Conservation (phyloP, 1,140 invertebrate species). For the Leptonema lineaticorne region DNA sequence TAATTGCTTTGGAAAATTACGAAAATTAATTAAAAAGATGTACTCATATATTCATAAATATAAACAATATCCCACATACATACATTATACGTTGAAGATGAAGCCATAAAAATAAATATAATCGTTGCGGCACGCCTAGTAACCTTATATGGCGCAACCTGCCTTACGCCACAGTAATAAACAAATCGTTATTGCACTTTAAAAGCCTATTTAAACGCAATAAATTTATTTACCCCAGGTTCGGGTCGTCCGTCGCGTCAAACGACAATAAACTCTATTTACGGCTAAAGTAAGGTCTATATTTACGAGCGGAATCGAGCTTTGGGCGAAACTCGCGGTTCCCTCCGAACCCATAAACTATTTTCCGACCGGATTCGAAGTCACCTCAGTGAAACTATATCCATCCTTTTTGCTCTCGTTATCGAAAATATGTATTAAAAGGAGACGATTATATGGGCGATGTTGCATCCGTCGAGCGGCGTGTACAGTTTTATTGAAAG, state of each 20-base stretch:
- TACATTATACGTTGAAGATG: too few species aligned
- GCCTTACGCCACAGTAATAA: constrained; percentile 43
- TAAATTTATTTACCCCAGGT: constrained; percentile 45
- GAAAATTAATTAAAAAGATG: too few species aligned
- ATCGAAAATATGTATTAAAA: background rate
- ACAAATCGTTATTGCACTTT: constrained; percentile 59
- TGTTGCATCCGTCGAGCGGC: background rate
- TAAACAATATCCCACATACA: too few species aligned
- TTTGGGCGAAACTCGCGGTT: constrained; percentile 3
- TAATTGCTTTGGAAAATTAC: too few species aligned
- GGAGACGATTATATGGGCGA: constrained; percentile 8
- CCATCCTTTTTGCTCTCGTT: constrained; percentile 25
- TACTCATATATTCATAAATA: too few species aligned
- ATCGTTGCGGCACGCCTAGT: constrained; percentile 34
- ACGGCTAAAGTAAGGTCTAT: constrained; percentile 39
- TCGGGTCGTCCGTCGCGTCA: constrained; percentile 16
- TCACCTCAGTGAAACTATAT: background rate
- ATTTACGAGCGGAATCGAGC: constrained; percentile 35
- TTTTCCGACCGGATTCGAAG: constrained; percentile 12
- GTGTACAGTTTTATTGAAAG: constrained; percentile 41
- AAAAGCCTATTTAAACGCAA: constrained; percentile 57
- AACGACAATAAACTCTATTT: constrained; percentile 37
- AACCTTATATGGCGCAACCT: constrained; percentile 29
- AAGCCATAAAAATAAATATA: constrained; percentile 40
- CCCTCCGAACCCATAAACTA: constrained; percentile 41